A percentile compares a stretch with the other conserved stretches of the same genome.
These are phyloP conservation scores for Autographa gamma DNA, from an alignment of 2,888 invertebrate species.

Conservation along the genomic window DNA sequence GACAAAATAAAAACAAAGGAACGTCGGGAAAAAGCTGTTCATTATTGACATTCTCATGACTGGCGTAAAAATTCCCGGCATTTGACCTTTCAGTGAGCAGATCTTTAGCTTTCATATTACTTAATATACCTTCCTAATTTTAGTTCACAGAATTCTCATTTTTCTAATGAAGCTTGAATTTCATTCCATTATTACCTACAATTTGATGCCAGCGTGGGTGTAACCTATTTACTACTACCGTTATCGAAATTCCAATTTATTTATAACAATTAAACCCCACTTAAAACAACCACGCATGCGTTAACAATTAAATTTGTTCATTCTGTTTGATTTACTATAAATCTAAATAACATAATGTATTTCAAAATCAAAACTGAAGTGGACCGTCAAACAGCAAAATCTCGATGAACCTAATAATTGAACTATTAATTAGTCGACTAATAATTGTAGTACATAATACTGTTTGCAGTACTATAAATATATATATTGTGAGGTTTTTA, in stretches of 20 bases:
- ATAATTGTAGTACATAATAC: neutral
- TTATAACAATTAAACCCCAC: neutral
- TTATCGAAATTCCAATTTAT: neutral
- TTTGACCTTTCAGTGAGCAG: neutral
- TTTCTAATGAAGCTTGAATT: neutral
- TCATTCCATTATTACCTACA: no score
- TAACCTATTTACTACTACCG: neutral
- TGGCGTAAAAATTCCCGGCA: constrained; percentile 1
- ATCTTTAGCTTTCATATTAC: neutral
- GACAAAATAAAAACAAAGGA: neutral
- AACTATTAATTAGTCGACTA: neutral
- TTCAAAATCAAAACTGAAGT: neutral
- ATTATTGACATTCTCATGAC: neutral
- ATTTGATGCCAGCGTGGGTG: neutral
- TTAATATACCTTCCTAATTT: neutral
- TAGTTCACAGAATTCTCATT: neutral
- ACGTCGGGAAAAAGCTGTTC: neutral
- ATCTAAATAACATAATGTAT: neutral
- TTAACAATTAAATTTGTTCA: neutral
- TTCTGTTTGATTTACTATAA: neutral
- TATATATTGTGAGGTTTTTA: no score
- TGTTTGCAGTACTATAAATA: neutral
- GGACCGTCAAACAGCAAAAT: neutral
- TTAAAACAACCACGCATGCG: neutral
- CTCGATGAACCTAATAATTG: neutral